Percentiles rank a stretch among this genome's conserved stretches.
Evolutionary conservation across 2,888 invertebrate species (phyloP).

Genomic region (Beris chalybata): DNA sequence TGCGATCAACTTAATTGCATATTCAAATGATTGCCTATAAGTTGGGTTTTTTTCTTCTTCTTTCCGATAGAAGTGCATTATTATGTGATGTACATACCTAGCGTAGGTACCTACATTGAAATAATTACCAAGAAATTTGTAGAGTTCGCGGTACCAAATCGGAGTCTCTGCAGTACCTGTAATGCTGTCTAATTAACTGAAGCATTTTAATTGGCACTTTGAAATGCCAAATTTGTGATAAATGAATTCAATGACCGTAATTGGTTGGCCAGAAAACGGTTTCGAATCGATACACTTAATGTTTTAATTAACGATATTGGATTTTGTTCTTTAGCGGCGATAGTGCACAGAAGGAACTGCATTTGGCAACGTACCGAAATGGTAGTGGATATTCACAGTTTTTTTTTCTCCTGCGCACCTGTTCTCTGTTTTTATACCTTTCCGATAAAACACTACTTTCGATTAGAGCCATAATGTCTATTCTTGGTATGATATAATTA

Average conservation of each 20-base stretch:
- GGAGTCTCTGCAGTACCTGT: neutral
- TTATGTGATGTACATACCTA: too few relatives aligned
- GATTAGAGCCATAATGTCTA: neutral
- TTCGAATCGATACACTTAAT: conserved; percentile 9
- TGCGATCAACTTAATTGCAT: too few relatives aligned
- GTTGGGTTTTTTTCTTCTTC: too few relatives aligned
- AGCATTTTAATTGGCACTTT: conserved; percentile 35
- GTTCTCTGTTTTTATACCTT: neutral
- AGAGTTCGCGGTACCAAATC: conserved; percentile 2
- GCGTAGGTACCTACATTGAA: too few relatives aligned
- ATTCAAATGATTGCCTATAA: too few relatives aligned
- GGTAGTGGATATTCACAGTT: conserved; percentile 18
- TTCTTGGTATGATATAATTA: too few relatives aligned
- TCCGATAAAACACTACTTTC: neutral
- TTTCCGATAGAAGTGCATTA: too few relatives aligned
- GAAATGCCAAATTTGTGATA: conserved; percentile 34
- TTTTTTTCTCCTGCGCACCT: conserved; percentile 10
- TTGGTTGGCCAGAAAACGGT: conserved; percentile 7
- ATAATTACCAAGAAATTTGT: conserved; percentile 3
- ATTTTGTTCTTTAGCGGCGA: conserved; percentile 12
- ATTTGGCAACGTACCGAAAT: neutral
- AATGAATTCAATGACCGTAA: conserved; percentile 24
- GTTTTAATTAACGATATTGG: conserved; percentile 25
- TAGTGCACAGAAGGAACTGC: conserved; percentile 14
- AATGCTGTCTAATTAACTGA: conserved; percentile 31